A percentile compares a stretch with the other conserved stretches of the same genome.
These are phyloP conservation scores for Antitype chi DNA, from an alignment of 2,888 invertebrate species.

Conservation along the genomic window DNA sequence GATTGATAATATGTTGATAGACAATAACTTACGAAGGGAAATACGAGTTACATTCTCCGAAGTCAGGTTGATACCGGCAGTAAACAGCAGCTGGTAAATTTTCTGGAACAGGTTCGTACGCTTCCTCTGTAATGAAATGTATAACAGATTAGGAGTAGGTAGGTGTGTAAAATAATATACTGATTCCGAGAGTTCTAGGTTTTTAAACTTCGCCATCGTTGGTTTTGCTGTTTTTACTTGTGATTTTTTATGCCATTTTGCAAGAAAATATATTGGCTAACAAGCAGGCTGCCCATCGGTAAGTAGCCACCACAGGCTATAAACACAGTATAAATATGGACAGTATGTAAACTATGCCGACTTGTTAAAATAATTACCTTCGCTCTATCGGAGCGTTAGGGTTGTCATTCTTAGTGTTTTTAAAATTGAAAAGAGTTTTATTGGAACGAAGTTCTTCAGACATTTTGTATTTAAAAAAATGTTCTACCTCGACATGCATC, in stretches of 20 bases:
- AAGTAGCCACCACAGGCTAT: not conserved
- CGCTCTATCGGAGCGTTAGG: no score
- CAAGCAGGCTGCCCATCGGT: not conserved
- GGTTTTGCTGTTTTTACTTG: not conserved
- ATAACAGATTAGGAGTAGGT: not conserved
- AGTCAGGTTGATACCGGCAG: constrained; percentile 79
- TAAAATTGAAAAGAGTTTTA: no score
- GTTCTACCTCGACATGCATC: constrained; percentile 27
- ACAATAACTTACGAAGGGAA: constrained; percentile 70
- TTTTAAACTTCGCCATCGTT: not conserved
- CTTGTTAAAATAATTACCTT: no score
- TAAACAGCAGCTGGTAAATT: constrained; percentile 62
- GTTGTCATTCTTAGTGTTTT: no score
- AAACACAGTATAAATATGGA: not conserved
- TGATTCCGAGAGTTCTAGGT: not conserved
- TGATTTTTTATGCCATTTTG: not conserved
- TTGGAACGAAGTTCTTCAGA: no score
- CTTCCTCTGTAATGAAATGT: constrained; percentile 64
- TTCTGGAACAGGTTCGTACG: constrained; percentile 27
- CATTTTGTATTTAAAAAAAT: not conserved
- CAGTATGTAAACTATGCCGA: no score
- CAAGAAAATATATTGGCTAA: not conserved
- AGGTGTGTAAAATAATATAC: not conserved
- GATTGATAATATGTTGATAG: not conserved
- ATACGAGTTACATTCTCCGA: constrained; percentile 79